A percentile compares a stretch with the other conserved stretches of the same genome.
Evolutionary conservation across 2,113 vertebrate genomes (phyloP).

Genomic region (Microcebus ravelobensis): DNA sequence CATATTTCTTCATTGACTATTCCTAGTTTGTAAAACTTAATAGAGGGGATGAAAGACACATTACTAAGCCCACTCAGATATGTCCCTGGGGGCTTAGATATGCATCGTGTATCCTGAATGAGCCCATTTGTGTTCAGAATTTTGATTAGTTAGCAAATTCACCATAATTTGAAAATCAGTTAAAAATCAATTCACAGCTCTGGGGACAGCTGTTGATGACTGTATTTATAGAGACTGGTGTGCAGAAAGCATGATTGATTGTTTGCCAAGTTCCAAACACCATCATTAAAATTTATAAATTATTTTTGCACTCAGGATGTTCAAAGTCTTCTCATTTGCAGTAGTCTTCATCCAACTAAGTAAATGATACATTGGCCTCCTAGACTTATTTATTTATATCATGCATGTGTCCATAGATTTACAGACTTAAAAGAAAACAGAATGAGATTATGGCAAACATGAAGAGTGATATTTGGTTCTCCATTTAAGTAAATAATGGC

Average conservation of each 20-base stretch:
- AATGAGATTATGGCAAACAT: neutral
- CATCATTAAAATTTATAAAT: neutral
- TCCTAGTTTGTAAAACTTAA: neutral
- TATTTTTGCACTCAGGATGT: neutral
- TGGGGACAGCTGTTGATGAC: neutral
- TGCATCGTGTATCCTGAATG: neutral
- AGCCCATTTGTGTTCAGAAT: slow-evolving; percentile 28
- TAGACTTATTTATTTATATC: neutral
- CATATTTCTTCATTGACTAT: neutral
- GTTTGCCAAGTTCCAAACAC: slow-evolving; percentile 6
- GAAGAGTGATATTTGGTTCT: neutral
- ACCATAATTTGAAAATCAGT: slow-evolving; percentile 23
- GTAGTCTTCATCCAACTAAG: neutral
- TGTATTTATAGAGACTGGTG: neutral
- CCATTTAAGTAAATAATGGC: neutral
- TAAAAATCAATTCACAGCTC: neutral
- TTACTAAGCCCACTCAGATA: neutral
- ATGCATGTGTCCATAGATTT: neutral
- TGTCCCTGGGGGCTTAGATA: neutral
- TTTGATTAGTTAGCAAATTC: neutral
- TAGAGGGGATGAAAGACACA: neutral
- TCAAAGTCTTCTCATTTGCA: neutral
- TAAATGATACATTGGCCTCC: neutral
- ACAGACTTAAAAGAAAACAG: neutral
- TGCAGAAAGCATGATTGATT: neutral